Conservation (phyloP, 2,113 vertebrate species). For the Tiliqua scincoides region DNA sequence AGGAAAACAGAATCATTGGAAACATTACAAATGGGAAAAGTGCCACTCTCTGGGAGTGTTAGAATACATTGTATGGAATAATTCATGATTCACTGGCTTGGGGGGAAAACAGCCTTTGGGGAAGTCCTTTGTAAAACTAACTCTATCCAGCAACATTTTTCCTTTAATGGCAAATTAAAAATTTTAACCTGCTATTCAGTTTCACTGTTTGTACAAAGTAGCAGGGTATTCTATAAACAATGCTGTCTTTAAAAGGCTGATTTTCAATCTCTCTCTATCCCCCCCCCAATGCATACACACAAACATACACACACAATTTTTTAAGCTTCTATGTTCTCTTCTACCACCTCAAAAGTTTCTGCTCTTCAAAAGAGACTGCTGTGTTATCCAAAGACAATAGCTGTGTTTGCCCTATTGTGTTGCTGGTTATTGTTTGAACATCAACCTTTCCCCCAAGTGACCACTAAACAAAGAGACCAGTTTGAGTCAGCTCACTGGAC, state of each 20-base stretch:
- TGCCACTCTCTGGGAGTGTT: constrained; percentile 54
- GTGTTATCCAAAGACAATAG: too few species aligned
- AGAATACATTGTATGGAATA: constrained; percentile 57
- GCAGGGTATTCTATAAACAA: not conserved
- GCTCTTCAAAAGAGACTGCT: too few species aligned
- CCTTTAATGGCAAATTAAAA: constrained; percentile 8
- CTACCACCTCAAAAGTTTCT: not conserved
- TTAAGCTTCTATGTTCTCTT: not conserved
- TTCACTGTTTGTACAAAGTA: constrained; percentile 14
- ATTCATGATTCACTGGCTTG: constrained; percentile 55
- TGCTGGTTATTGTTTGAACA: too few species aligned
- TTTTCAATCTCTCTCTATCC: too few species aligned
- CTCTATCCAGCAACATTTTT: constrained; percentile 17
- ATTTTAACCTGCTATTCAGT: constrained; percentile 10
- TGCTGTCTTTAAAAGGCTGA: not conserved
- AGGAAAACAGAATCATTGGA: constrained; percentile 69
- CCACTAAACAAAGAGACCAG: too few species aligned
- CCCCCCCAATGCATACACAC: too few species aligned
- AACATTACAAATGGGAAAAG: constrained; percentile 58
- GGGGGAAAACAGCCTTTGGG: constrained; percentile 24
- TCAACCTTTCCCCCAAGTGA: too few species aligned
- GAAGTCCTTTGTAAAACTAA: constrained; percentile 52
- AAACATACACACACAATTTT: too few species aligned
- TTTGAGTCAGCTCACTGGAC: too few species aligned
- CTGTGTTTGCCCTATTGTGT: too few species aligned